Base-by-base conservation (phyloP, 2,888 invertebrate genomes). In the Metalampra italica region DNA sequence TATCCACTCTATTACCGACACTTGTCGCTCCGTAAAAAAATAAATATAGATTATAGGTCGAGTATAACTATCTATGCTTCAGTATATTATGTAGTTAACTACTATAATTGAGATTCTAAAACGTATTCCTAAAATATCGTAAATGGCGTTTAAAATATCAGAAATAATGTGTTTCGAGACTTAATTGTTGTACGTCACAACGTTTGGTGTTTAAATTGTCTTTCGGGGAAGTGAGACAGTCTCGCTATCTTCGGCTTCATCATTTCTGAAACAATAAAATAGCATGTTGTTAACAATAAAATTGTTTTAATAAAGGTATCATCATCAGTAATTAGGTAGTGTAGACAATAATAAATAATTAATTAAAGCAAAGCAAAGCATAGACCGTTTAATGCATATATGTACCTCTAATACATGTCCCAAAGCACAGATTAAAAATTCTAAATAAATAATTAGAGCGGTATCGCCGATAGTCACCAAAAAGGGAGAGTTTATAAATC, bases 131-230 rank as follows among this genome's bases (percentile, higher is more conserved):
- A 44, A 34, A 45, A 43, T 30, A 52, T 46, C 44, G 13, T 37
- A 45, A 37, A 45, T 11, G 36, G 39, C 7, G 36, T 57, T 53
- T 53, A 54, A 60, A 56, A 59, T 57, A 54, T 57, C 59, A 62
- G 59, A 67, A 70, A 63, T 66, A 57, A 52, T 62, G 57, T 51
- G 56, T 66, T 66, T 64, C 67, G 61, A 64, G 66, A 68, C 62
- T 64, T 68, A 62, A 61, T 63, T 56, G 68, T 64, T 82, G 72
- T 82, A 75, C 82, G 87, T 88, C 88, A 86, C 84, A 89, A 87
- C 62, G 75, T 66, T 64, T 68, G 68, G 60, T 75, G 71, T 74
- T 82, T 83, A 76, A 74, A 73, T 62, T 70, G 67, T 66, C 65
- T 76, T 75, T 78, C 72, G 69, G 72, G 71, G 63, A 76, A 72